Base-by-base conservation (phyloP, 2,888 invertebrate species). In the Choreutis nemorana region DNA sequence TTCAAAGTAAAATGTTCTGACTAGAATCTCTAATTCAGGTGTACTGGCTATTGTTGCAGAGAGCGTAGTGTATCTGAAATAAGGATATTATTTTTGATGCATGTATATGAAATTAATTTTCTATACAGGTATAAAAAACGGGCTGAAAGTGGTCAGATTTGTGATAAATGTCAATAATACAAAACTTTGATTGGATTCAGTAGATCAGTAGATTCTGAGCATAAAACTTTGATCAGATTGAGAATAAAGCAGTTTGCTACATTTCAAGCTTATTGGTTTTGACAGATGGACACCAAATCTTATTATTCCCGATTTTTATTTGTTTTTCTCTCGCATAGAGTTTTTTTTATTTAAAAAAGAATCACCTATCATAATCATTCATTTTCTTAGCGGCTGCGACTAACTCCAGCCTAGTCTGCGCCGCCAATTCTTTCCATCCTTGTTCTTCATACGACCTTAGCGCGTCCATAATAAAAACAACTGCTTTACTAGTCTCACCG, bases 401-500 rank as follows among this genome's bases (percentile, higher is more conserved):
- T 21, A 97, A 67, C 47, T 94, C 90, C 0, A 94, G 67, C 38
- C 92, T 83, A 1, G 92, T 93, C 54, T 91, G 89, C 0, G 90
- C 89, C 0, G 90, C 91, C 20, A 97, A 75, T 30, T 87, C 84
- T 32, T 81, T 80, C 97, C 97, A 97, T 11, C 90, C 90, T 53
- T 97, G 96, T 31, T 89, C 87, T 50, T 89, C 87, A 45, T 93
- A 91, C 3, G 92, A 93, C 29, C 92, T 85, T 14, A 96, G 68
- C 0, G 94, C 87, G 54, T 96, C 96, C 28, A 86, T 84, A 2
- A 97, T 82, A 61, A 96, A 97, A 0, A 90, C 90, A 3, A 93
- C 90, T 0, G 97, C 92, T 61, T 95, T 95, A 41, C 91, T 87
- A 0, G 91, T 89, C 56, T 94, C 90, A 1, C 90, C 90, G 5